Base-by-base conservation (phyloP, 2,888 invertebrate species). In the Melolontha melolontha region DNA sequence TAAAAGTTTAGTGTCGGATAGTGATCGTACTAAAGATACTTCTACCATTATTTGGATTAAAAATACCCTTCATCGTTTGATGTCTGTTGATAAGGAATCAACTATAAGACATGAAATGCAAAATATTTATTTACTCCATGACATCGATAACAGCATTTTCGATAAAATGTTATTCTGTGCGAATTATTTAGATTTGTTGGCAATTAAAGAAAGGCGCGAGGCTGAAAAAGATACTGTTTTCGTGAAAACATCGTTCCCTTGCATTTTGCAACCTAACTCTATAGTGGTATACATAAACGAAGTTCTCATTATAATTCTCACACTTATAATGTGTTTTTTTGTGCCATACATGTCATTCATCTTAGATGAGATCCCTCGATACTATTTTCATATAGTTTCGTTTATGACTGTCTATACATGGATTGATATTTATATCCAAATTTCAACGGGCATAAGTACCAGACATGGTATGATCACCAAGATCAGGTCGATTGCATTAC, bases 1-100 rank as follows among this genome's bases (percentile, higher is more conserved):
- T 1, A 68, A 44, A 10, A 42, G 51, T 1, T 50, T 34, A 11
- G 14, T 54, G 16, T 29, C 40, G n/a, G 12, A 49, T 1, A 50
- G 16, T 10, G 6, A 54, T 42, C 10, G 52, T n/a, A 11, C 57
- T 10, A 66, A 44, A 11, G 57, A 70, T 44, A 50, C 44, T 11
- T 67, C 62, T 27, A 70, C 71, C 2, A 69, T 74, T 2, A 57
- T 69, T 47, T 73, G 73, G 74, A 59, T 74, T 6, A 73, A 74
- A 17, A 66, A 65, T 41, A 72, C 71, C 0, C 34, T 74, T 10
- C 74, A 74, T 40, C 64, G 63, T 34, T 44, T 74, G 14, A 74
- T 74, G 74, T 54, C 70, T 8, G 68, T 50, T 1, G 71, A 72
- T 51, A 57, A 57, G 10, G 69, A 69, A 11, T 52, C 67, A 0